A percentile compares a stretch with the other conserved stretches of the same genome.
phyloP scores from a whole-genome alignment of 2,888 invertebrate genomes.

The Callyntrura guangdongensis region DNA sequence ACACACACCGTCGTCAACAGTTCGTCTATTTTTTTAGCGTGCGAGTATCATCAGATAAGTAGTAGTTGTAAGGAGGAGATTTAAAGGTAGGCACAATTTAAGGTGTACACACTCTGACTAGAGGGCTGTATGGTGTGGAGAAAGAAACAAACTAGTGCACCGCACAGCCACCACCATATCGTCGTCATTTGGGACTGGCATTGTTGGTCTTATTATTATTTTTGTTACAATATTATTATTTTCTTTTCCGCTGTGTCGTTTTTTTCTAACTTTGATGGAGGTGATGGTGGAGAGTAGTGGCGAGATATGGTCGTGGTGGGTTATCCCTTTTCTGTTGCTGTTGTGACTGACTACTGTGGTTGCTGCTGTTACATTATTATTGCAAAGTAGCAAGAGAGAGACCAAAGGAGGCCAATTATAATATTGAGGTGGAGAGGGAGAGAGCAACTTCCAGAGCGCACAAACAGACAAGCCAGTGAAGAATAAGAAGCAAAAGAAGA shows the following conservation, averaged over 20 bases:
- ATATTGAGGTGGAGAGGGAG: not conserved
- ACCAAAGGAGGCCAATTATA: conserved; percentile 71
- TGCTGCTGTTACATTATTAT: conserved; percentile 42
- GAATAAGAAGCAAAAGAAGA: conserved; percentile 19
- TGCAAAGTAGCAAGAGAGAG: conserved; percentile 40
- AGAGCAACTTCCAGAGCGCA: conserved; percentile 37
- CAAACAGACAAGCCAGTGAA: not conserved
- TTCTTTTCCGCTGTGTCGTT: conserved; percentile 53
- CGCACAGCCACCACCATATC: not conserved
- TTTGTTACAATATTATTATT: conserved; percentile 44
- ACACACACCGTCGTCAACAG: conserved; percentile 57
- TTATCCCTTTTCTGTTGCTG: conserved; percentile 3
- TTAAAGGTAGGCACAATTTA: not conserved
- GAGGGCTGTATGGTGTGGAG: not conserved
- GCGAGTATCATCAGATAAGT: conserved; percentile 19
- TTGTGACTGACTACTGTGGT: conserved; percentile 45
- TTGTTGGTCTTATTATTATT: too few relatives aligned
- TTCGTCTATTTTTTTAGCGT: conserved; percentile 27
- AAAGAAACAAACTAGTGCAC: conserved; percentile 31
- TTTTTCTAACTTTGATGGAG: conserved; percentile 41
- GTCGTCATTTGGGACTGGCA: not conserved
- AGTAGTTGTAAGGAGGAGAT: not conserved
- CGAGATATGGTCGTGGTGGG: conserved; percentile 1
- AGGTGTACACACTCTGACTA: conserved; percentile 6
- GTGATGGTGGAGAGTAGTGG: conserved; percentile 14